phyloP scores from a whole-genome alignment of 2,888 invertebrate genomes.

The Folsomia manolachei region DNA sequence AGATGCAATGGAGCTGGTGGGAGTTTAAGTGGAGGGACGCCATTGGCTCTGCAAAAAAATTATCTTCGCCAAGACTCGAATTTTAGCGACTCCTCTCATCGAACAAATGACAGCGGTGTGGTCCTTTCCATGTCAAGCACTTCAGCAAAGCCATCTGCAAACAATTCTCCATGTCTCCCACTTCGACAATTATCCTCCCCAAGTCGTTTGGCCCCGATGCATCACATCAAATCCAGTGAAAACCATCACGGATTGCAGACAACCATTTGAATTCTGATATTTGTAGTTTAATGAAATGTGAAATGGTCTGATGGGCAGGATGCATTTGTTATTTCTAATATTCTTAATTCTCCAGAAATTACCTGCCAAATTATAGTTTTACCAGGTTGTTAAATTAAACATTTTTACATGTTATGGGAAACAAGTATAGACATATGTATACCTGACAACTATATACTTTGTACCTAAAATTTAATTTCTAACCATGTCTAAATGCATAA shows the following conservation, averaged over 20 bases:
- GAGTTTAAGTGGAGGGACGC: constrained; percentile 22
- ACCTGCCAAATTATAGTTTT: too few species aligned
- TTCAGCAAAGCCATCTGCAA: constrained; percentile 23
- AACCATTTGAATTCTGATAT: too few species aligned
- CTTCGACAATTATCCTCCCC: not conserved
- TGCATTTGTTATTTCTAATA: too few species aligned
- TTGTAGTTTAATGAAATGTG: too few species aligned
- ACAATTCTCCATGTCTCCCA: not conserved
- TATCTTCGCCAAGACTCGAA: constrained; percentile 51
- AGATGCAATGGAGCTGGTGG: constrained; percentile 20
- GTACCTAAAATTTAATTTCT: too few species aligned
- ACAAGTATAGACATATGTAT: not conserved
- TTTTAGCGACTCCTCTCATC: constrained; percentile 50
- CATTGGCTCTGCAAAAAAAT: constrained; percentile 29
- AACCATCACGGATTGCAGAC: too few species aligned
- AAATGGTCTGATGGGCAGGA: too few species aligned
- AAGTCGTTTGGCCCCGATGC: not conserved
- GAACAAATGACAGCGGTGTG: constrained; percentile 51
- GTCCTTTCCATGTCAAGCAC: too few species aligned
- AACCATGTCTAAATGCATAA: too few species aligned
- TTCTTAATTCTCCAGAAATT: too few species aligned
- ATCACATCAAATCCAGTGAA: not conserved
- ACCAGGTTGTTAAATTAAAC: too few species aligned
- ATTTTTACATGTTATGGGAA: too few species aligned
- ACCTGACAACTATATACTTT: not conserved